phyloP scores from a whole-genome alignment of 2,888 invertebrate genomes.

The Drosophila koepferae region DNA sequence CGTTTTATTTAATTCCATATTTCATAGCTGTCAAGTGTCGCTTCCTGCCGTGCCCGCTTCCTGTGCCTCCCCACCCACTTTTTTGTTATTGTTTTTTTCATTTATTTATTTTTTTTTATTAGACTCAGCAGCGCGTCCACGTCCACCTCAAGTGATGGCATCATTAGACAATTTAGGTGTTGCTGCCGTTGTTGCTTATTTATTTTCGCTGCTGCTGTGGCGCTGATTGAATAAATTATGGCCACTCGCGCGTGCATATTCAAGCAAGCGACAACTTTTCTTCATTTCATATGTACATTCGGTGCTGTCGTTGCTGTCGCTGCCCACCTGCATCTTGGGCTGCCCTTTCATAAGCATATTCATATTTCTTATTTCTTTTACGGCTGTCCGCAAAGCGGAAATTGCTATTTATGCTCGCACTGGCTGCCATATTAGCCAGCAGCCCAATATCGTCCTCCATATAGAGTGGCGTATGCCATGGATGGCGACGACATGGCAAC shows the following conservation, averaged over 20 bases:
- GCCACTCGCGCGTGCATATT: constrained; percentile 72
- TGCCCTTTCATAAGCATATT: neutral
- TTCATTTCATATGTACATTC: constrained; percentile 32
- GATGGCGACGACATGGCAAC: neutral
- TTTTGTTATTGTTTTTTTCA: neutral
- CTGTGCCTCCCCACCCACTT: constrained; percentile 29
- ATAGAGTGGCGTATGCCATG: constrained; percentile 1
- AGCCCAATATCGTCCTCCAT: neutral
- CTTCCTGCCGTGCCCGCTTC: constrained; percentile 64
- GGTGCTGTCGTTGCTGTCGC: neutral
- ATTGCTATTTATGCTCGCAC: constrained; percentile 62
- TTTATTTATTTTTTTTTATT: constrained; percentile 60
- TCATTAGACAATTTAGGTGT: constrained; percentile 80
- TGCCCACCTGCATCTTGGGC: constrained; percentile 23
- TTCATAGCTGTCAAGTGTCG: constrained; percentile 76
- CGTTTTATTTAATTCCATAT: constrained; percentile 53
- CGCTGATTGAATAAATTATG: constrained; percentile 80
- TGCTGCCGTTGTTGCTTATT: constrained; percentile 27
- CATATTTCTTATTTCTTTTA: constrained; percentile 19
- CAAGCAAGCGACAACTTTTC: constrained; percentile 53
- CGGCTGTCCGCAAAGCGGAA: constrained; percentile 57
- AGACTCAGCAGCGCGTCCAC: constrained; percentile 41
- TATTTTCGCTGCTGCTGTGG: constrained; percentile 30
- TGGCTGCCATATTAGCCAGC: constrained; percentile 29
- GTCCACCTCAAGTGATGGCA: constrained; percentile 70